Conservation (phyloP, 2,888 invertebrate genomes). For the Arrhopalites spinosus region DNA sequence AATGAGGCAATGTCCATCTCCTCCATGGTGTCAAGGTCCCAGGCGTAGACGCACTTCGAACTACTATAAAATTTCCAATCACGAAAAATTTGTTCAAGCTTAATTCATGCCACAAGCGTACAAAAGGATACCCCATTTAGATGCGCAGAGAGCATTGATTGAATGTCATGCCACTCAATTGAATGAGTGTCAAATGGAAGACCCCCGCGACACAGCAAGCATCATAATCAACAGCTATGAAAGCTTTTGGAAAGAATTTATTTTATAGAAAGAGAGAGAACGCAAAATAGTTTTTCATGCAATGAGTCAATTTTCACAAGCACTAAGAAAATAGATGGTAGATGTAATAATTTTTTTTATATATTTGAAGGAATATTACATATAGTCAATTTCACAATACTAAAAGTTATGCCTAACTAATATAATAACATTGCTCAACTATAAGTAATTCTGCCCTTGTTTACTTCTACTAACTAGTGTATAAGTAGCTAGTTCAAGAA, state of each 20-base stretch:
- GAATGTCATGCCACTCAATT: slow-evolving; percentile 16
- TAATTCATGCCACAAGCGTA: slow-evolving; percentile 30
- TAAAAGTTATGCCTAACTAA: background rate
- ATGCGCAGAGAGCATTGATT: slow-evolving; percentile 24
- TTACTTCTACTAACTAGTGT: background rate
- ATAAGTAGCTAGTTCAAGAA: background rate
- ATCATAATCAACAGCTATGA: slow-evolving; percentile 24
- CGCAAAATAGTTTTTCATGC: too few relatives aligned
- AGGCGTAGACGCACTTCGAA: slow-evolving; percentile 54
- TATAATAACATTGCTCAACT: background rate
- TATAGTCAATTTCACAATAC: too few relatives aligned
- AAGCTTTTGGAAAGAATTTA: slow-evolving; percentile 24
- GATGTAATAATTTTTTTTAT: too few relatives aligned
- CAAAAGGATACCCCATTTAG: slow-evolving; percentile 27
- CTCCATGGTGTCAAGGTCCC: slow-evolving; percentile 51
- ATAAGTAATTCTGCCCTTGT: background rate
- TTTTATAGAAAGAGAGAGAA: background rate
- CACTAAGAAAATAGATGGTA: too few relatives aligned
- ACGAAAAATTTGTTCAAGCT: slow-evolving; percentile 36
- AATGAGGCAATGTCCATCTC: slow-evolving; percentile 51
- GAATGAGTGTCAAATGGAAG: slow-evolving; percentile 14
- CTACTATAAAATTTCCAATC: slow-evolving; percentile 46
- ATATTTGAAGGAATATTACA: too few relatives aligned
- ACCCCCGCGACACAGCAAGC: slow-evolving; percentile 25
- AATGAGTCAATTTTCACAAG: background rate